These are phyloP conservation scores for Parus major DNA, from an alignment of 2,113 vertebrate genomes.

Conservation along the genomic window DNA sequence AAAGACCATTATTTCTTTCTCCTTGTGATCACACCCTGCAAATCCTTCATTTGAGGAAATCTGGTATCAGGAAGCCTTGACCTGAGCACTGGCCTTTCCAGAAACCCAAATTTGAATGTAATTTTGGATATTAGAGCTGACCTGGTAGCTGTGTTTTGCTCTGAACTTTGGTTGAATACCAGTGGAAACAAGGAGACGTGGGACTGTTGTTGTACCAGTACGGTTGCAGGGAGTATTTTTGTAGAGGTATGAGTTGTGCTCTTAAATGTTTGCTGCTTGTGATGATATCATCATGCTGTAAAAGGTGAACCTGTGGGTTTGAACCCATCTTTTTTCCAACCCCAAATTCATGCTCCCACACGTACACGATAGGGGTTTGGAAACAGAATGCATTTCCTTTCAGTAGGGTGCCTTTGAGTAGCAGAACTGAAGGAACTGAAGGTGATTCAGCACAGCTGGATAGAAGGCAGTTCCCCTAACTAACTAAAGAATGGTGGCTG, in stretches of 20 bases:
- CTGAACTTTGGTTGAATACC: background rate
- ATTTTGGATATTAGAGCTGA: background rate
- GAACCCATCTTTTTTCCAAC: background rate
- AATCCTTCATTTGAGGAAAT: background rate
- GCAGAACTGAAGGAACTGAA: background rate
- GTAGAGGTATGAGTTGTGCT: background rate
- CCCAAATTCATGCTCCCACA: background rate
- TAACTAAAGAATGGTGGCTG: background rate
- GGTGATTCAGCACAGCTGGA: background rate
- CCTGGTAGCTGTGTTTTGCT: background rate
- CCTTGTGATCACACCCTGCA: background rate
- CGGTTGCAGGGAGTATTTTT: background rate
- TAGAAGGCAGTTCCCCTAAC: background rate
- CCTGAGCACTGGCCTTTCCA: background rate
- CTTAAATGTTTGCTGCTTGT: background rate
- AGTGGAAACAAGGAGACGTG: background rate
- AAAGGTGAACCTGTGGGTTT: background rate
- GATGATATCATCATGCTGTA: background rate
- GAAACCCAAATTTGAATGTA: background rate
- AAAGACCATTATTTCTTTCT: background rate
- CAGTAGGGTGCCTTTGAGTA: background rate
- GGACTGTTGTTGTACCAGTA: background rate
- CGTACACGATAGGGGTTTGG: rapidly evolving
- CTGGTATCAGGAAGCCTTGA: background rate
- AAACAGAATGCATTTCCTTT: background rate